Evolutionary conservation across 1,140 invertebrate species (phyloP), one percentile per base, ranked within the genome.

Genomic region (Solenopsis invicta): DNA sequence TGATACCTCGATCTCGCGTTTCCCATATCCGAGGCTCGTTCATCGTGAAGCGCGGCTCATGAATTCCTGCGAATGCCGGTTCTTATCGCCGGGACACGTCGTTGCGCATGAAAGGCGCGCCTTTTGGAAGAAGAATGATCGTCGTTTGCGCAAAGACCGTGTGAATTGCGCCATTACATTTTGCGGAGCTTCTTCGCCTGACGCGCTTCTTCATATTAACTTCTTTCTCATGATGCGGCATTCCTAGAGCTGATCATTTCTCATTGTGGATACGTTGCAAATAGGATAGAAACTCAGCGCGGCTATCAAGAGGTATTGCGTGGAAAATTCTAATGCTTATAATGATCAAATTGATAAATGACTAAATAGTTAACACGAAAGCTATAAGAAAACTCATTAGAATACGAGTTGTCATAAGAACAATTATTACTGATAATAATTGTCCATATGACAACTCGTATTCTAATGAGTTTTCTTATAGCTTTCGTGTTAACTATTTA

Each of bases 161-260:
- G 80, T 66, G 56, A 72, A 71, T 76, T 45, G 64, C 86, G 54
- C 87, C 72, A 88, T 88, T 85, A 88, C 87, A 66, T 84, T 84
- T 84, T 84, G 71, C 56, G 62, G 24, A 50, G n/a, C 81, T 45
- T 76, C 52, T 75, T 62, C 80, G 69, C 34, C 41, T 52, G 81
- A 56, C 86, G 84, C 88, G 66, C 78, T 81, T 81, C 80, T 84
- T 84, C 80, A 84, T 84, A 84, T 84, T 84, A 84, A 84, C 80
- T 84, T 84, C 80, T 84, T 84, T 48, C 54, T 61, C 41, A 45
- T 71, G 69, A 75, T 84, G 80, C 54, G 41, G 67, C 80, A 37
- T 74, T 45, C 24, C 54, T 71, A 56, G 16, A 9, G 29, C 54
- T 50, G 77, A 80, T 80, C 80, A 74, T 84, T 84, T 74, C 67